Evolutionary conservation across 2,797 vertebrate genomes (phyloP).

Genomic region (Myripristis jacobus): DNA sequence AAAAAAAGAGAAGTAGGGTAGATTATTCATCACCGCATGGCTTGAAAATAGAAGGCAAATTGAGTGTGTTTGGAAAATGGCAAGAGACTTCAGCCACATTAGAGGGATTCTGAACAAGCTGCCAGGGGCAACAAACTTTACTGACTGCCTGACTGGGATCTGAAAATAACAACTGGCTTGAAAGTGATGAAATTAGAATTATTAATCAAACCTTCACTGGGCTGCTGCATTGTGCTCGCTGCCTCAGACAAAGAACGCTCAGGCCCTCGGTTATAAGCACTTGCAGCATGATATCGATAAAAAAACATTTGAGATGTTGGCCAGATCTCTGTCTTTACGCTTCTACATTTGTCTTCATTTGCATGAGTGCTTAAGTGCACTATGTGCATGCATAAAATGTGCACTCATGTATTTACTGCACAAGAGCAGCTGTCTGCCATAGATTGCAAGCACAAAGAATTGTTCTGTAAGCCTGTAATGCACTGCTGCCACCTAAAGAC

Average conservation of each 20-base stretch:
- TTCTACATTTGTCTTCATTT: constrained; percentile 29
- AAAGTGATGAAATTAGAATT: constrained; percentile 63
- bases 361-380: constrained; percentile 48
- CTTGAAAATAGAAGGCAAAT: constrained; percentile 47
- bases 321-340: constrained; percentile 38
- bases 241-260: too few relatives aligned
- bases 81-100: constrained; percentile 47
- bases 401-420: constrained; percentile 39
- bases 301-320: constrained; percentile 18
- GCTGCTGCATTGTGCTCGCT: constrained; percentile 23
- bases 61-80: constrained; percentile 51
- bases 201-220: constrained; percentile 65
- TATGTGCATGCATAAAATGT: constrained; percentile 39
- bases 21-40: constrained; percentile 67
- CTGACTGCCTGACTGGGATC: constrained; percentile 58
- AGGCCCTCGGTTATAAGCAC: too few relatives aligned
- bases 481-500: constrained; percentile 75
- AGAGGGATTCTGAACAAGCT: constrained; percentile 38
- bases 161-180: constrained; percentile 51
- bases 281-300: constrained; percentile 15
- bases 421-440: constrained; percentile 17
- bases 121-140: constrained; percentile 50
- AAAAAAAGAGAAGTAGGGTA: constrained; percentile 39
- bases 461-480: constrained; percentile 17
- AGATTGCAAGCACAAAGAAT: background rate